A percentile compares a stretch with the other conserved stretches of the same genome.
Conservation (phyloP, 2,797 vertebrate species). For the Sebastes minor region DNA sequence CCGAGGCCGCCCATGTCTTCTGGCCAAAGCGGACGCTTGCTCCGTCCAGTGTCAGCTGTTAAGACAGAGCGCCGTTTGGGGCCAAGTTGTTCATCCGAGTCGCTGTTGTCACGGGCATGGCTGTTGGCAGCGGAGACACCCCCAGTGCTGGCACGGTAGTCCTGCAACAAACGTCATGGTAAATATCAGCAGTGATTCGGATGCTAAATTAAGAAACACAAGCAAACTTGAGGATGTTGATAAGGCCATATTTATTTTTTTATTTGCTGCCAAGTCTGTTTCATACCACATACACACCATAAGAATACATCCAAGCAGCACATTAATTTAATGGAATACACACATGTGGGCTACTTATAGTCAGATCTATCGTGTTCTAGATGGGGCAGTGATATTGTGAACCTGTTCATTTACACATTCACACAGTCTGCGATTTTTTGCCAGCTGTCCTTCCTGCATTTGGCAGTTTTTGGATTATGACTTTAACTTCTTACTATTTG, state of each 20-base stretch:
- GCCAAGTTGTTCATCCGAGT: conserved; percentile 95
- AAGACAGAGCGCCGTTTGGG: conserved; percentile 90
- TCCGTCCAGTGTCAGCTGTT: conserved; percentile 84
- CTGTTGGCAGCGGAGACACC: conserved; percentile 80
- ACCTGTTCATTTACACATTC: too few species aligned
- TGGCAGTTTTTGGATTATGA: too few species aligned
- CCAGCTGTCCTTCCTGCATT: too few species aligned
- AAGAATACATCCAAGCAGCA: too few species aligned
- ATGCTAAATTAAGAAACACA: conserved; percentile 22
- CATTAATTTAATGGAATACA: too few species aligned
- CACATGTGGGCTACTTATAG: too few species aligned
- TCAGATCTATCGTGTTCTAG: too few species aligned
- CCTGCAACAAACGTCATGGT: conserved; percentile 72
- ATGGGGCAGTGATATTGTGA: too few species aligned
- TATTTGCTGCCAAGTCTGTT: too few species aligned
- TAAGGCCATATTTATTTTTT: not conserved
- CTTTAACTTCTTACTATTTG: too few species aligned
- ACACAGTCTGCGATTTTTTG: too few species aligned
- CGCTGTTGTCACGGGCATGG: conserved; percentile 91
- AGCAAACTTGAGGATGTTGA: not conserved
- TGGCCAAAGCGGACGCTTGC: conserved; percentile 91
- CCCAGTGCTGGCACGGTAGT: conserved; percentile 85
- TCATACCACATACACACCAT: too few species aligned
- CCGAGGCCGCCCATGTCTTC: conserved; percentile 86
- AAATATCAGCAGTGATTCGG: conserved; percentile 12